Base-by-base conservation (phyloP, 2,888 invertebrate genomes). In the Eulithis testata region DNA sequence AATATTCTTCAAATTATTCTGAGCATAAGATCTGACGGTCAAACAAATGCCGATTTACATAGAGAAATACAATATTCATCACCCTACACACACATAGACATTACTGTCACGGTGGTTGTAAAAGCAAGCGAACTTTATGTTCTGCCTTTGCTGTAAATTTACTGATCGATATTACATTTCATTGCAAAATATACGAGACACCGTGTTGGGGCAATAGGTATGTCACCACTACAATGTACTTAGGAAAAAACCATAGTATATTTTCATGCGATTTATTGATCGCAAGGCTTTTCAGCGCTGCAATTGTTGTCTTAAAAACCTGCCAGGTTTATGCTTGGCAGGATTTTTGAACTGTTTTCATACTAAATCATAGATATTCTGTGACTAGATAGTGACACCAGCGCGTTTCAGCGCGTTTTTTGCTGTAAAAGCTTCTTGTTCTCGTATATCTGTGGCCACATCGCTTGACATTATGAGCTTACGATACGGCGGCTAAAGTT, bases 121-220 rank as follows among this genome's bases (percentile, higher is more conserved):
- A 83, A 83, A 65, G 79, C 79, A 80, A 77, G 70, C 59, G 63
- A 73, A 76, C 74, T 82, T 83, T 83, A 83, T 80, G 80, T 69
- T 68, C 60, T 55, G 54, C 66, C 70, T 66, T 70, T 62, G 74
- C 69, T 68, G 80, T 83, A 83, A 83, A 83, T 83, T 77, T 80
- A 68, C 64, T 65, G 68, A 71, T 71, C 59, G 65, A 73, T 73
- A 73, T 71, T 71, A 62, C 68, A 55, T 73, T 73, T 68, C 73
- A 70, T 60, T 71, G 65, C 63, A 66, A 71, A 65, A 67, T 69
- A 47, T 65, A 63, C 47, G 60, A 60, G 52, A 60, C 49, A 52
- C 21, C 45, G 53, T 31, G 56, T 60, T 66, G 44, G 45, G 27
- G 47, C 65, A 61, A 63, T 54, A 49, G 36, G 40, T 52, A 45